A percentile compares a stretch with the other conserved stretches of the same genome.
Evolutionary conservation across 2,888 invertebrate species (phyloP).

Genomic region (Tribolium freemani): DNA sequence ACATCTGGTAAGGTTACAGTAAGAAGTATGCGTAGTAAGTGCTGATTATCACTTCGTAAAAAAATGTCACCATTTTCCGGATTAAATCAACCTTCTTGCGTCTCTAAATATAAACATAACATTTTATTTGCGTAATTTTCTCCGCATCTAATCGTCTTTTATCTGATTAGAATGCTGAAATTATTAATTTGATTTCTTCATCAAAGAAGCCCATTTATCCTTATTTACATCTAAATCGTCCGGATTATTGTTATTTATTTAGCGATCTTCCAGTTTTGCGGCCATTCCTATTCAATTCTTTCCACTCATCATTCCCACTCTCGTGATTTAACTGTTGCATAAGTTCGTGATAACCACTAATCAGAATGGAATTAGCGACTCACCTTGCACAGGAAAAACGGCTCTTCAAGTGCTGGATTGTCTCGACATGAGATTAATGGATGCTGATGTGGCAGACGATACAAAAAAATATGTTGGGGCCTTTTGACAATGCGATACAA

Average conservation of each 20-base stretch:
- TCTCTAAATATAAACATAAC: not conserved
- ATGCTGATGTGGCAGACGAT: conserved; percentile 4
- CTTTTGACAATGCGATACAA: conserved; percentile 12
- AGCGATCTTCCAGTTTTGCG: conserved; percentile 3
- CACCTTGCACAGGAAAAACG: conserved; percentile 16
- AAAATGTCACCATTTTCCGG: not conserved
- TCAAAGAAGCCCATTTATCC: not conserved
- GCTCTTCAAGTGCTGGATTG: not conserved
- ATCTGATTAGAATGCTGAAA: conserved; percentile 1
- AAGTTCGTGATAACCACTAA: conserved; percentile 18
- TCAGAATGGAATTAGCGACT: conserved; percentile 15
- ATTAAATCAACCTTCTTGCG: not conserved
- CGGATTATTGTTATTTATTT: conserved; percentile 27
- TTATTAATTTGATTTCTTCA: conserved; percentile 25
- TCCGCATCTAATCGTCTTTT: not conserved
- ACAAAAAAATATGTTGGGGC: conserved; percentile 3
- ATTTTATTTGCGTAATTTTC: not conserved
- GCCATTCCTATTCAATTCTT: conserved; percentile 27
- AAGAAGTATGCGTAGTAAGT: conserved; percentile 9
- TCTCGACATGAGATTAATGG: conserved; percentile 11
- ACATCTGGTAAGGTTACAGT: conserved; percentile 34
- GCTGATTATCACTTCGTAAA: not conserved
- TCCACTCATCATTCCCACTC: conserved; percentile 12
- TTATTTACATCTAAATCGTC: conserved; percentile 22
- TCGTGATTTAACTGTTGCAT: conserved; percentile 11